These are phyloP conservation scores for Hylaeus anthracinus DNA, from an alignment of 1,140 invertebrate species.

Conservation along the genomic window DNA sequence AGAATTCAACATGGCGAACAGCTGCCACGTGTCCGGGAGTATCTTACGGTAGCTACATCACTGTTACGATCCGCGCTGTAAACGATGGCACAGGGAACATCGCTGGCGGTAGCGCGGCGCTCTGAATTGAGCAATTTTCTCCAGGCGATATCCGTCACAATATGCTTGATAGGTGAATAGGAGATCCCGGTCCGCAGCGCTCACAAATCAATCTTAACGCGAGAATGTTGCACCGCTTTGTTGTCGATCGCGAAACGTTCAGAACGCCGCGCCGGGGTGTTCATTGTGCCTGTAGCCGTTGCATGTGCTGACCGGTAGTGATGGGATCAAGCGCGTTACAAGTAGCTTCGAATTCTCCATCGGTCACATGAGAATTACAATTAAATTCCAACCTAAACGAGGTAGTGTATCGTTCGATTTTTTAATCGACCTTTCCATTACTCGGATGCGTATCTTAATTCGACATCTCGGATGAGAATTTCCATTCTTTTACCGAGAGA, in stretches of 20 bases:
- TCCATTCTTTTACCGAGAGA: too few species aligned
- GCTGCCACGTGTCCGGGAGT: conserved; percentile 46
- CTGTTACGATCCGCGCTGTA: conserved; percentile 5
- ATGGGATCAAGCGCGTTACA: too few species aligned
- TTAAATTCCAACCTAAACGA: too few species aligned
- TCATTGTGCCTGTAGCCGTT: conserved; percentile 8
- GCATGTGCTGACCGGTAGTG: background rate
- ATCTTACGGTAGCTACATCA: conserved; percentile 30
- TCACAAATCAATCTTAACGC: conserved; percentile 56
- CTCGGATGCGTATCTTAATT: too few species aligned
- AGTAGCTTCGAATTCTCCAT: too few species aligned
- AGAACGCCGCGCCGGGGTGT: conserved; percentile 14
- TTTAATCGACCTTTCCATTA: too few species aligned
- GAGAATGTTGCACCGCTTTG: conserved; percentile 25
- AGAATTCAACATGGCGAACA: background rate
- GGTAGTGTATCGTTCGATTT: too few species aligned
- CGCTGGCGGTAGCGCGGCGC: conserved; percentile 25
- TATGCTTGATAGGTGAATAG: conserved; percentile 58
- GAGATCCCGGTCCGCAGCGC: conserved; percentile 41
- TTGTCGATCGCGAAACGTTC: conserved; percentile 43
- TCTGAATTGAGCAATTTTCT: conserved; percentile 65
- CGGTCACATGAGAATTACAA: too few species aligned
- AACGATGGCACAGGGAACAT: conserved; percentile 24
- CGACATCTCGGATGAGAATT: too few species aligned
- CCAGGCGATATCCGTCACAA: conserved; percentile 45